phyloP scores from a whole-genome alignment of 2,888 invertebrate species.

The Tubulanus polymorphus region DNA sequence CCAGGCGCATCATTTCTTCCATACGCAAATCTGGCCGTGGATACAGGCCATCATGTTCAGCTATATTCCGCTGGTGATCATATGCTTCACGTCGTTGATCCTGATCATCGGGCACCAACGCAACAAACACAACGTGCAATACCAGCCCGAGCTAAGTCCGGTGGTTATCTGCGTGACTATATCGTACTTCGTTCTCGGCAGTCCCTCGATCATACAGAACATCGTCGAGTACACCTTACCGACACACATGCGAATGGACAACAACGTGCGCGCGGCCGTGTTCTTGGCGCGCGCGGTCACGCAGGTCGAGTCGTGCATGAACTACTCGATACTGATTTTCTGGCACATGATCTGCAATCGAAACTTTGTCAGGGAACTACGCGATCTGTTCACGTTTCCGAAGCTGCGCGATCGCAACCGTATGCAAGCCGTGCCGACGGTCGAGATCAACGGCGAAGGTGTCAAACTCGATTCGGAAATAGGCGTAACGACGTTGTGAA shows the following conservation, averaged over 20 bases:
- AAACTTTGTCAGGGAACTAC: not conserved
- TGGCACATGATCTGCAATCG: not conserved
- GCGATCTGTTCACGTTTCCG: not conserved
- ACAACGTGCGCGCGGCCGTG: not conserved
- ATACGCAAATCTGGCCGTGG: slow-evolving; percentile 43
- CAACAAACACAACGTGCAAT: slow-evolving; percentile 20
- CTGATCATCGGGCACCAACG: slow-evolving; percentile 25
- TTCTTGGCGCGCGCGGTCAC: not conserved
- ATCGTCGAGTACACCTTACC: slow-evolving; percentile 8
- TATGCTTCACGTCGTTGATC: slow-evolving; percentile 29
- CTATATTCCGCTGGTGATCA: slow-evolving; percentile 34
- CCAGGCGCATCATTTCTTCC: slow-evolving; percentile 29
- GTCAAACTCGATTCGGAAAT: not conserved
- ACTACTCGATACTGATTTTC: not conserved
- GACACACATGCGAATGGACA: not conserved
- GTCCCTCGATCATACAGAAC: slow-evolving; percentile 22
- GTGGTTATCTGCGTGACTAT: slow-evolving; percentile 25
- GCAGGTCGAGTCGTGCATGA: not conserved
- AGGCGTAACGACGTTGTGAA: not conserved
- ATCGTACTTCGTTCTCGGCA: slow-evolving; percentile 26
- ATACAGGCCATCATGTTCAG: slow-evolving; percentile 37
- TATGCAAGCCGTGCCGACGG: not conserved
- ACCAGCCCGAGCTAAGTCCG: slow-evolving; percentile 20
- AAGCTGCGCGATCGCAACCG: not conserved
- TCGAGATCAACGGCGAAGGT: not conserved